These are phyloP conservation scores for Trichonephila clavata DNA, from an alignment of 1,140 invertebrate species.

Conservation along the genomic window DNA sequence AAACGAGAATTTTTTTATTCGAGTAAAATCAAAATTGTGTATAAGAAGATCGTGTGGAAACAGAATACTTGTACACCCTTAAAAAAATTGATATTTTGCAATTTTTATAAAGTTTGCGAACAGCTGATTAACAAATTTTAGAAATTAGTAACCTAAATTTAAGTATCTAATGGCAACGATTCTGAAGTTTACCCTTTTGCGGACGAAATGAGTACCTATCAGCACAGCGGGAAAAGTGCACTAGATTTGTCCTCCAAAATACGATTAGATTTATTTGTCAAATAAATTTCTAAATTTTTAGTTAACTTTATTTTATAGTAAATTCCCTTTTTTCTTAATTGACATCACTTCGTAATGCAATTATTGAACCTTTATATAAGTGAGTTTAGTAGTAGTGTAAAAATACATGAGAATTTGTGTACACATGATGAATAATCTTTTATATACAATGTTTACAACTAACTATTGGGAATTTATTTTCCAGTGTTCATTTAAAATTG, in stretches of 20 bases:
- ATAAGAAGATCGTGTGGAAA: no score
- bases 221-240: conserved; percentile 51
- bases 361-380: neutral
- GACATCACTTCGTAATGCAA: neutral
- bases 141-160: neutral
- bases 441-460: neutral
- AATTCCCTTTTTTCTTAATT: neutral
- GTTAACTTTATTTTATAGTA: neutral
- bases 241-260: conserved; percentile 63
- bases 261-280: neutral
- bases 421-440: conserved; percentile 2
- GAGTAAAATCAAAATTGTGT: no score
- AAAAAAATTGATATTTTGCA: no score
- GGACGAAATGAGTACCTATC: conserved; percentile 65
- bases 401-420: neutral
- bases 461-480: neutral
- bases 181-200: conserved; percentile 62
- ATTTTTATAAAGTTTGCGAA: neutral
- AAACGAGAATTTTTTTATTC: no score
- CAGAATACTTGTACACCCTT: no score
- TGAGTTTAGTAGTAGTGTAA: neutral
- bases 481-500: no score
- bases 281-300: neutral
- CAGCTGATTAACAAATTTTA: neutral
- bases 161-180: conserved; percentile 44